Conservation (phyloP, 2,113 vertebrate genomes). For the Camelus bactrianus region DNA sequence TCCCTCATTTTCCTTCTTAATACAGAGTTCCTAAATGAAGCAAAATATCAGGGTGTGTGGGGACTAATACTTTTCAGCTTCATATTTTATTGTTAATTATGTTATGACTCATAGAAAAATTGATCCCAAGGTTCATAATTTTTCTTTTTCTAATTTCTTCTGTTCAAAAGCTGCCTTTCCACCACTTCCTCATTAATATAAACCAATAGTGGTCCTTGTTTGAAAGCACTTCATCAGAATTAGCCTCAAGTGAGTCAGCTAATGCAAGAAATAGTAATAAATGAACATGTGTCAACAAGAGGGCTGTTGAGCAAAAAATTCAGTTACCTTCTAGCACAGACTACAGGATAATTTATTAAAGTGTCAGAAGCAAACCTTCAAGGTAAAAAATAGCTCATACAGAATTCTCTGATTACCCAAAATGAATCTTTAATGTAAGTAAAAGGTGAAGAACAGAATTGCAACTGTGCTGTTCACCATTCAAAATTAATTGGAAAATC, state of each 20-base stretch:
- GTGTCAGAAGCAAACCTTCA: slow-evolving; percentile 80
- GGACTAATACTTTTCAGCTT: slow-evolving; percentile 67
- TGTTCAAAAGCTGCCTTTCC: slow-evolving; percentile 63
- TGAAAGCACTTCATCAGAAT: slow-evolving; percentile 81
- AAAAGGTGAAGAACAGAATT: slow-evolving; percentile 83
- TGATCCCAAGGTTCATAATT: slow-evolving; percentile 67
- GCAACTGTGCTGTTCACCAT: slow-evolving; percentile 12
- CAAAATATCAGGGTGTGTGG: slow-evolving; percentile 56
- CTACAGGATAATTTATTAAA: slow-evolving; percentile 70
- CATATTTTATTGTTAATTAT: slow-evolving; percentile 83
- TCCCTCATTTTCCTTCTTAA: slow-evolving; percentile 47
- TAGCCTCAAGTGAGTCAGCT: slow-evolving; percentile 74
- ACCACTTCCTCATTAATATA: slow-evolving; percentile 68
- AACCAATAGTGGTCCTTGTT: slow-evolving; percentile 60
- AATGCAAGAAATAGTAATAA: slow-evolving; percentile 79
- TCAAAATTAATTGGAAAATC: slow-evolving; percentile 84
- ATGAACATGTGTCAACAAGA: slow-evolving; percentile 71
- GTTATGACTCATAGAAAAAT: slow-evolving; percentile 75
- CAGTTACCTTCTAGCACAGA: slow-evolving; percentile 73
- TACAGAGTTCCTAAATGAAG: slow-evolving; percentile 49
- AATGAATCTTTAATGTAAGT: slow-evolving; percentile 84
- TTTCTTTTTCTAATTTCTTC: slow-evolving; percentile 78
- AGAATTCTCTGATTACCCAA: slow-evolving; percentile 83
- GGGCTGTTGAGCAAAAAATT: slow-evolving; percentile 52
- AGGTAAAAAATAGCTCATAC: slow-evolving; percentile 83